Base-by-base conservation (phyloP, 2,113 vertebrate species). In the Coptodon rendalli region DNA sequence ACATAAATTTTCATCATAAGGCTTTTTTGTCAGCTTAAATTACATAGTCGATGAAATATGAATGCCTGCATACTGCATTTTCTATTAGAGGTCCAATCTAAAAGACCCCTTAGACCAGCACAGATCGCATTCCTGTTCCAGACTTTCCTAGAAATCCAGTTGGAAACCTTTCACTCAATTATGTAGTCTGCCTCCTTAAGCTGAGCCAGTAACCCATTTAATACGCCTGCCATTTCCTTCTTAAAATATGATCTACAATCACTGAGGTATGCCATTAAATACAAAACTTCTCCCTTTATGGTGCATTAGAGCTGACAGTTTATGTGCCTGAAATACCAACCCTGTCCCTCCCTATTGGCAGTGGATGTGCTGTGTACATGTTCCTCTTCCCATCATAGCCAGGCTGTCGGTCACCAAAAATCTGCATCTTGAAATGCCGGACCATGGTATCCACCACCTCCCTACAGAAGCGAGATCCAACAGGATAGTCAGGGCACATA, bases 371-470 rank as follows among this genome's bases (percentile, higher is more conserved):
- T 1, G 99, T 99, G 89, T 99, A 99, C 99, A 99, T 99, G 95
- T 99, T 99, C 91, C 98, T 96, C 95, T 99, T 99, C 88, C 99
- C 99, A 40, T 99, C 99, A 4, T 99, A 99, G 1, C 99, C 98
- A 61, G 99, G 99, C 91, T 99, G 99, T 31, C 98, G 97, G 92
- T 99, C 99, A 66, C 99, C 99, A 95, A 99, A 99, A 91, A 99
- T 99, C 81, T 99, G 99, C 98, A 99, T 99, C 97, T 99, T 99
- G 96, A 99, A 99, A 95, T 99, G 98, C 59, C 99, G 97, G 81
- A 99, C 99, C 99, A 99, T 99, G 6, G 99, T 99, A 86, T 99
- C 99, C 91, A 99, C 98, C 87, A 99, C 99, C 92, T 99, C 99
- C 95, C 99, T 99, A 66, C 14, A 56, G 83, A 50, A 78, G 7